Evolutionary conservation across 2,888 invertebrate species (phyloP), one percentile per base, ranked within the genome.

Genomic region (Drosophila koepferae): DNA sequence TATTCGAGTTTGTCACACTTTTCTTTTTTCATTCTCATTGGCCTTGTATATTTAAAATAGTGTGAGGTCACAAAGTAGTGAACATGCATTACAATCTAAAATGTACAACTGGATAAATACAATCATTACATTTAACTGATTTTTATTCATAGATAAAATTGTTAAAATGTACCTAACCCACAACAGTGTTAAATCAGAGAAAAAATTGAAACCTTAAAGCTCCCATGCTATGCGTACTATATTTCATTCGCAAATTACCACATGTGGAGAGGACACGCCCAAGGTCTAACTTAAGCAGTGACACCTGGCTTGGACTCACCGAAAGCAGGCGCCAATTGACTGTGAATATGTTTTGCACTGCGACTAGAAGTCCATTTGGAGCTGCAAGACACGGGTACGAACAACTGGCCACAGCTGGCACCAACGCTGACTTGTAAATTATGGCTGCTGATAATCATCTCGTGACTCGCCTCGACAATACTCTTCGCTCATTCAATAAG

Each of bases 381-480:
- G 40, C 51, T 20, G 34, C 41, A 34, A 7, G 46, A 14, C 23
- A 20, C 40, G 41, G 53, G n/a, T 31, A 61, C 60, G 51, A 60
- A 48, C 64, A 65, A 63, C 74, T 68, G 63, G 70, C 53, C 75
- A 82, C 87, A 86, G 82, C 81, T 89, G 85, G 89, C 74, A 75
- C 68, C 77, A 53, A 31, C 41, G 38, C 46, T 82, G 84, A 90
- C 79, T 85, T 89, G 88, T 90, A 86, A 88, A 84, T 89, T 90
- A 88, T 86, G 83, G 77, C 72, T 74, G 80, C 73, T 81, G 86
- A 91, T 89, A 89, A 84, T 74, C 72, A 85, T 88, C 84, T 77
- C 63, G 56, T 54, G 68, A 63, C 46, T 48, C 43, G 64, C 43
- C 59, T 64, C 20, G 38, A 14, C 53, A 44, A 74, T 63, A 59